Evolutionary conservation across 2,888 invertebrate species (phyloP).

Genomic region (Parnassius smintheus): DNA sequence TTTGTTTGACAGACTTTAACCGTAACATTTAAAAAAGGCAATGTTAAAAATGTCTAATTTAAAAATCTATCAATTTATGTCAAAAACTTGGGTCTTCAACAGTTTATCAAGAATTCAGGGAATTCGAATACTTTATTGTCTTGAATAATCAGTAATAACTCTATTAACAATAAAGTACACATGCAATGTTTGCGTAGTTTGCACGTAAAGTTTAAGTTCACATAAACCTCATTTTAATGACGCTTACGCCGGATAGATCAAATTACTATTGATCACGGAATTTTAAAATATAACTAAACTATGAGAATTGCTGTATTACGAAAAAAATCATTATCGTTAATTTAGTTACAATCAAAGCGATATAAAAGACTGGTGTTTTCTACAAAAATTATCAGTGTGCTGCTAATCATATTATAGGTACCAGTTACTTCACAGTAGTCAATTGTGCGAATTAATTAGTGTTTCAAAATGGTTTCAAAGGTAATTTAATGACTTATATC

Average conservation of each 20-base stretch:
- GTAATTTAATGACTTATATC: neutral
- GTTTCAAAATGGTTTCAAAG: constrained; percentile 21
- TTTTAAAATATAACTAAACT: constrained; percentile 20
- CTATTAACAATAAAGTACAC: no score
- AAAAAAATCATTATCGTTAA: constrained; percentile 13
- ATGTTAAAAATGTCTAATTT: no score
- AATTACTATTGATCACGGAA: constrained; percentile 24
- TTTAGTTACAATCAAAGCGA: neutral
- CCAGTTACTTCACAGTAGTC: neutral
- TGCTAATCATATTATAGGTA: neutral
- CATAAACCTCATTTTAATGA: neutral
- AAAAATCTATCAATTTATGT: no score
- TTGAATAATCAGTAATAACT: no score
- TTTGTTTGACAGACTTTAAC: no score
- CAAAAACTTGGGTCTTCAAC: no score
- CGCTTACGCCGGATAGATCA: constrained; percentile 14
- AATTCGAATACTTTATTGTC: no score
- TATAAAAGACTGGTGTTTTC: constrained; percentile 17
- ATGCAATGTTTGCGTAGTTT: no score
- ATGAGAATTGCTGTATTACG: constrained; percentile 4
- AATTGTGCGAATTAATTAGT: no score
- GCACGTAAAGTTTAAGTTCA: no score
- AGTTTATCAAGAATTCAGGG: no score
- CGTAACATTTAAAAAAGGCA: no score
- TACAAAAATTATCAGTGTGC: constrained; percentile 8